Percentiles rank a stretch among this genome's conserved stretches.
Evolutionary conservation across 2,888 invertebrate species (phyloP).

Genomic region (Pachycephus smyrnensis): DNA sequence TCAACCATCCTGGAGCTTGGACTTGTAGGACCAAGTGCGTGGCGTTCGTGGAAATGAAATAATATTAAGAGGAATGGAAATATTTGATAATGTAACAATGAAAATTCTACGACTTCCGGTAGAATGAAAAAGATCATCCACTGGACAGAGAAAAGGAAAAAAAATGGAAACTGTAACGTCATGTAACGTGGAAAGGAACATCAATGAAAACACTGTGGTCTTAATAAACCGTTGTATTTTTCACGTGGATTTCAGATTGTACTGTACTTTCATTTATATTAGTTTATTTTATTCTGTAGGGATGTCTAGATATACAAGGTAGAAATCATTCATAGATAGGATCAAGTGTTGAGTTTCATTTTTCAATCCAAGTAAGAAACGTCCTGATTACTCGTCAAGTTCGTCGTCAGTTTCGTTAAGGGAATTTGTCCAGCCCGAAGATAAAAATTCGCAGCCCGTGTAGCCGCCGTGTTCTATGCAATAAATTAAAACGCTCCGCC

Average conservation of each 20-base stretch:
- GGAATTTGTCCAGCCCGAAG: slow-evolving; percentile 23
- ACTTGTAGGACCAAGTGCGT: slow-evolving; percentile 14
- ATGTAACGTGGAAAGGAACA: not conserved
- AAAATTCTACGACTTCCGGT: not conserved
- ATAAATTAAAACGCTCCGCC: slow-evolving; percentile 76
- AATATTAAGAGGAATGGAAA: not conserved
- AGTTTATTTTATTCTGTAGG: not conserved
- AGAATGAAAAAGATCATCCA: not conserved
- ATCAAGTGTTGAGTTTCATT: not conserved
- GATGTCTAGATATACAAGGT: not conserved
- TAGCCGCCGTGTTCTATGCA: slow-evolving; percentile 76
- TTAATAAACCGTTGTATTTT: slow-evolving; percentile 6
- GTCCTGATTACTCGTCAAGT: not conserved
- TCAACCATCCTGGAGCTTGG: slow-evolving; percentile 34
- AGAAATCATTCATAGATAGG: not conserved
- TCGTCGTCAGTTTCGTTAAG: slow-evolving; percentile 16
- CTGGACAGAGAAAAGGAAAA: not conserved
- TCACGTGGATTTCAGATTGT: not conserved
- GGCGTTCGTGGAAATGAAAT: not conserved
- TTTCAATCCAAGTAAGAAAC: not conserved
- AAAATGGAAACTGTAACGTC: not conserved
- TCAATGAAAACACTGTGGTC: not conserved
- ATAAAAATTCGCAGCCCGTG: slow-evolving; percentile 75
- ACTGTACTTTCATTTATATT: not conserved
- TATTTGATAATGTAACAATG: not conserved